Percentiles rank a stretch among this genome's conserved stretches.
Evolutionary conservation across 2,113 vertebrate species (phyloP).

Genomic region (Actinemys pallida): DNA sequence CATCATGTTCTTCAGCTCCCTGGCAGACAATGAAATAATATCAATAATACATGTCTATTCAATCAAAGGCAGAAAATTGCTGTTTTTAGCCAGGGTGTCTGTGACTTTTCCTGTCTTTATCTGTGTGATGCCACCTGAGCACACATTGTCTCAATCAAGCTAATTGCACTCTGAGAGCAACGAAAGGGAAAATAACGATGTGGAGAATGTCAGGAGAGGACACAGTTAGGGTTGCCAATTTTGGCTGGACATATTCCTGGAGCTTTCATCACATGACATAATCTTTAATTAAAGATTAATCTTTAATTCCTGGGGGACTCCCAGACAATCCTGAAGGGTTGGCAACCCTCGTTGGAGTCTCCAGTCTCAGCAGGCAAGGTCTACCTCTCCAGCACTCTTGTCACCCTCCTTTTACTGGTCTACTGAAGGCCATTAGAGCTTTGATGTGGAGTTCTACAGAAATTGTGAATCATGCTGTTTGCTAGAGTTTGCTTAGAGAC

Average conservation of each 20-base stretch:
- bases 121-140: background rate
- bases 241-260: background rate
- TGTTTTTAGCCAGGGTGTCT: background rate
- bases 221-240: background rate
- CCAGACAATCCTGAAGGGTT: background rate
- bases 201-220: background rate
- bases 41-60: background rate
- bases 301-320: background rate
- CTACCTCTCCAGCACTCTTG: background rate
- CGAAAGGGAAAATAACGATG: background rate
- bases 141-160: background rate
- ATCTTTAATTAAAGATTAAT: background rate
- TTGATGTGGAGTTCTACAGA: background rate
- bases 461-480: background rate
- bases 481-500: background rate
- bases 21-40: background rate
- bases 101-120: background rate
- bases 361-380: background rate
- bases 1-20: background rate
- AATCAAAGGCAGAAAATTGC: background rate
- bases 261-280: background rate
- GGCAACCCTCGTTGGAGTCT: background rate
- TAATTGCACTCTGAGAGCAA: background rate
- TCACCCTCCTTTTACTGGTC: background rate
- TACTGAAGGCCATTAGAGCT: background rate